A percentile compares a stretch with the other conserved stretches of the same genome.
Evolutionary conservation across 1,140 invertebrate species (phyloP).

Genomic region (Pseudomyrmex dendroicus): DNA sequence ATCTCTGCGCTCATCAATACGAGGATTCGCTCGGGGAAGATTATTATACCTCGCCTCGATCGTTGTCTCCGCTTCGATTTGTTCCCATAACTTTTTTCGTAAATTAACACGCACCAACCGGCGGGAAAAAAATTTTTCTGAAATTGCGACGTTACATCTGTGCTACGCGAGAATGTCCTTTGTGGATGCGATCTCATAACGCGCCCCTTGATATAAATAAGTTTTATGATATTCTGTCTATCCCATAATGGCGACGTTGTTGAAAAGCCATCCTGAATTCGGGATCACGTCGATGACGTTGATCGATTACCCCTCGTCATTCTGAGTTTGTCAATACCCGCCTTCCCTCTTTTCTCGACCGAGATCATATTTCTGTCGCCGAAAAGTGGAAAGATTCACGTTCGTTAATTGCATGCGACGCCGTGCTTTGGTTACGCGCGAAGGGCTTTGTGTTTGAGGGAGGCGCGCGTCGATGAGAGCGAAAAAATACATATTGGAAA

Average conservation of each 20-base stretch:
- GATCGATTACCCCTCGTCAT: constrained; percentile 58
- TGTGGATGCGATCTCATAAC: no score
- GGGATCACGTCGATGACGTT: constrained; percentile 50
- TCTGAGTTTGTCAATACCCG: constrained; percentile 44
- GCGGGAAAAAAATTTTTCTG: no score
- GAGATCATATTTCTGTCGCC: constrained; percentile 54
- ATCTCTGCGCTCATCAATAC: not conserved
- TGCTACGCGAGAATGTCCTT: no score
- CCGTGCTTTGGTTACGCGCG: not conserved
- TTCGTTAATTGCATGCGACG: constrained; percentile 58
- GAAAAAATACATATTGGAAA: constrained; percentile 20
- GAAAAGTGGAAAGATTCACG: constrained; percentile 62
- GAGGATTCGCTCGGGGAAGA: not conserved
- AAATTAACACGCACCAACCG: not conserved
- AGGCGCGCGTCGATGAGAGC: not conserved
- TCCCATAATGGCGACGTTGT: not conserved
- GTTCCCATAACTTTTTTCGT: not conserved
- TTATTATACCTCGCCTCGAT: not conserved
- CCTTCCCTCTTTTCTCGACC: constrained; percentile 8
- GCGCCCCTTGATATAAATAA: no score
- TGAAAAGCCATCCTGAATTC: constrained; percentile 46
- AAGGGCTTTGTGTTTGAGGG: no score
- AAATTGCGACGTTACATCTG: no score
- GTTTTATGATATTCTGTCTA: no score
- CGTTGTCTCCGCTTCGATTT: not conserved